phyloP scores from a whole-genome alignment of 2,797 vertebrate genomes.

The Eulemur coronatus region DNA sequence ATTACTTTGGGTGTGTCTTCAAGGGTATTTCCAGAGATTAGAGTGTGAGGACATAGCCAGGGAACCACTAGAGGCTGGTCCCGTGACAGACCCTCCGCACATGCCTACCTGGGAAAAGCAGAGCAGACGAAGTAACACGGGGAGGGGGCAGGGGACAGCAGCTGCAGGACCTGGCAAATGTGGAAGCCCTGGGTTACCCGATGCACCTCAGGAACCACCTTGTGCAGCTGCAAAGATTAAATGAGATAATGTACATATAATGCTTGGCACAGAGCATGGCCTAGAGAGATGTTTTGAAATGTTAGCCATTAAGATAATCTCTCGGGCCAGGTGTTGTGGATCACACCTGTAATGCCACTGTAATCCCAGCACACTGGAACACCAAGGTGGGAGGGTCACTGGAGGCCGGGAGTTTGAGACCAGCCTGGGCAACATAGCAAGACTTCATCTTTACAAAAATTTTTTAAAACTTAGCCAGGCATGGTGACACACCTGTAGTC shows the following conservation, averaged over 20 bases:
- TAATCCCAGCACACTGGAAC: neutral
- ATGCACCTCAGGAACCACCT: neutral
- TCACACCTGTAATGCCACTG: neutral
- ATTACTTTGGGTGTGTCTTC: neutral
- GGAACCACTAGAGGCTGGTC: neutral
- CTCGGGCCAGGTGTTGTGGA: neutral
- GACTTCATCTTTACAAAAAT: neutral
- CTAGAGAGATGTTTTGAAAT: neutral
- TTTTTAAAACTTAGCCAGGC: neutral
- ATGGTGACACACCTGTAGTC: neutral
- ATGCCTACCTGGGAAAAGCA: neutral
- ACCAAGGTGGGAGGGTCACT: neutral
- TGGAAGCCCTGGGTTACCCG: neutral
- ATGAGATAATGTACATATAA: neutral
- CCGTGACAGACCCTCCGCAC: neutral
- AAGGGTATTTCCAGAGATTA: neutral
- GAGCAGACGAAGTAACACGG: neutral
- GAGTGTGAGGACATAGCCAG: neutral
- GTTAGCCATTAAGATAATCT: neutral
- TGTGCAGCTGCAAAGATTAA: neutral
- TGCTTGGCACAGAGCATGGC: neutral
- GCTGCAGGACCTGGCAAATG: neutral
- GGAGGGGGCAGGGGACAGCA: neutral
- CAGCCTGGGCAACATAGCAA: neutral
- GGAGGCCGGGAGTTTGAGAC: neutral